Base-by-base conservation (phyloP, 2,113 vertebrate species). In the Colistium nudipinnis region DNA sequence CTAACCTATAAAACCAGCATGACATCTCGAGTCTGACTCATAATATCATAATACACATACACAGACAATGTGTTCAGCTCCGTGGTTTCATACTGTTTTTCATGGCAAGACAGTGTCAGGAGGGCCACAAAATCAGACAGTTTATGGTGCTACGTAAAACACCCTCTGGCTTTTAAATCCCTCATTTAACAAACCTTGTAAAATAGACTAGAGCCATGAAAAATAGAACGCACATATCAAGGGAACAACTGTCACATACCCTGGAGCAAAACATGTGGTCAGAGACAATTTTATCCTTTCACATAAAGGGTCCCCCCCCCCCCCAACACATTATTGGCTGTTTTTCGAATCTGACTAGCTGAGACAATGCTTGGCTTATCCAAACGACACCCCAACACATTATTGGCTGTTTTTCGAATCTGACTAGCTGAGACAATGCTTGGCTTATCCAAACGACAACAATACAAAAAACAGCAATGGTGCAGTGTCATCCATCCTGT, bases 271-370 rank as follows among this genome's bases (percentile, higher is more conserved):
- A 53, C 61, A 62, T 19, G 61, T 0, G 49, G 55, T 62, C 44
- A 16, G 53, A 65, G 35, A 60, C 8, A 22, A 56, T 67, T 72
- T 44, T 61, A 59, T 65, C 38, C 16, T 71, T 49, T 66, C 51
- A 55, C 22, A 28, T 25, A 10, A 25, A 16, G 4, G 10, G 6
- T 14, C 13, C 14, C 2, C 2, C 12, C n/a, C n/a, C 38, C 4
- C 10, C 20, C 4, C 4, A 36, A 36, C 19, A 51, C 4, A 31
- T 31, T 11, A 28, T n/a, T 17, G 27, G 1, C 6, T 62, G 17
- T 52, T 68, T 71, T 54, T 57, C 19, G 49, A 64, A 65, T 10
- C 11, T 31, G 39, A 35, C 33, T n/a, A 35, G 47, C 64, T 35
- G 38, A 69, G 54, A 60, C 44, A 43, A 36, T 2, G 25, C 17